Evolutionary conservation across 92 coral and sea anemone genomes (phyloP), one percentile per base, ranked within the genome.

Genomic region (Epizoanthus scotinus): DNA sequence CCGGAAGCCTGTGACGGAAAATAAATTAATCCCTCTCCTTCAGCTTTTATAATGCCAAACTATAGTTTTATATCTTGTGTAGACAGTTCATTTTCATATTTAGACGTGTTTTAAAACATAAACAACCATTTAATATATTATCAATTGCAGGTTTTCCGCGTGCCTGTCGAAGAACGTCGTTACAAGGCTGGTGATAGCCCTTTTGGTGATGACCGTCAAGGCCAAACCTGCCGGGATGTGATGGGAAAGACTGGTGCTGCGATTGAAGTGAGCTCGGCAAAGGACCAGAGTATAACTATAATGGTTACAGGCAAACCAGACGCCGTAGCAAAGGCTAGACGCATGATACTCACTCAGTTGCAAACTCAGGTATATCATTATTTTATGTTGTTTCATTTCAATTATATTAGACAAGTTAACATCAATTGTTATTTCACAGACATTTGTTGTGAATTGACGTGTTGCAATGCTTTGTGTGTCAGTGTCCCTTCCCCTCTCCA

Each of bases 261-360:
- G 6, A 96, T 96, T 89, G 99, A 96, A 78, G 85, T 96, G 84
- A 96, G 99, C 84, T 84, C 85, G 53, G 98, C 95, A 28, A 96
- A 96, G 84, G 99, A 96, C 72, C 93, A 89, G 70, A 94, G 99
- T 55, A 81, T 96, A 70, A 93, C 94, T 38, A 96, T 96, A 82
- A 87, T 96, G 94, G 98, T 94, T 34, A 96, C 99, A 6, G 98
- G 99, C 17, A 96, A 96, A 88, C 99, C 98, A 7, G 94, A 90
- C n/a, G 85, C 91, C 38, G 90, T 96, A 44, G 99, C 98, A 13
- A 87, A 93, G 87, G 99, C 99, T 8, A 78, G 97, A 26, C 93
- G 99, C 27, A 86, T 93, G 97, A 89, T 87, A 22, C 88, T 96
- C 13, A 89, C 94, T 65, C 92, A 91, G 70, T 94, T 96, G 21